Evolutionary conservation across 2,888 invertebrate species (phyloP), one percentile per base, ranked within the genome.

Genomic region (Drosophila meridionalis): DNA sequence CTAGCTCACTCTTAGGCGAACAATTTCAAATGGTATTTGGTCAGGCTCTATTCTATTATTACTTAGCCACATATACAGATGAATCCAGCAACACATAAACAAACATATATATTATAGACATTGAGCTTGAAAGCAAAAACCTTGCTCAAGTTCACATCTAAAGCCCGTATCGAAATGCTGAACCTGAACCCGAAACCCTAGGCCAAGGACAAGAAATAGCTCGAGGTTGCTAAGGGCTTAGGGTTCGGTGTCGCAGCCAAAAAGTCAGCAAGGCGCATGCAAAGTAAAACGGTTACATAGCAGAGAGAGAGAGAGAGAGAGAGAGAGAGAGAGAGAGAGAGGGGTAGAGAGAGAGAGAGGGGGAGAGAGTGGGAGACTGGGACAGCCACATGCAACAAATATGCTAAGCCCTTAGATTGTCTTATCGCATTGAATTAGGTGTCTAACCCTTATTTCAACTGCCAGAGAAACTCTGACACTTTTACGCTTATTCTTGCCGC

Each of bases 401-500:
- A 81, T 79, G 82, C 77, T 74, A 72, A 78, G 80, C 76, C 81
- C 80, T 66, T 62, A 80, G 82, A 81, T 81, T 81, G 81, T 77
- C 82, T 81, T 81, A 81, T 82, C 82, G 74, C 81, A 77, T 79
- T 77, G 82, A 81, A 81, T 81, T 81, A 82, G 81, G 81, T 81
- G 81, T 81, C 82, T 81, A 81, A 81, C 81, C 81, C 81, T 81
- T 81, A 79, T 81, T 81, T 79, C 81, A 81, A 79, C 76, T 82
- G 82, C 71, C 79, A 72, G 47, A 62, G 70, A 60, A 81, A 82
- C 77, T 82, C 82, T 82, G 77, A 74, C 82, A 81, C 72, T 81
- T 82, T 82, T 73, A 82, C 79, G 82, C 81, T 79, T 69, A 61
- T 72, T 76, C 69, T 69, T 73, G 69, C 69, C 53, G 38, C 50